phyloP scores from a whole-genome alignment of 2,888 invertebrate species.

The Pristionchus entomophagus region DNA sequence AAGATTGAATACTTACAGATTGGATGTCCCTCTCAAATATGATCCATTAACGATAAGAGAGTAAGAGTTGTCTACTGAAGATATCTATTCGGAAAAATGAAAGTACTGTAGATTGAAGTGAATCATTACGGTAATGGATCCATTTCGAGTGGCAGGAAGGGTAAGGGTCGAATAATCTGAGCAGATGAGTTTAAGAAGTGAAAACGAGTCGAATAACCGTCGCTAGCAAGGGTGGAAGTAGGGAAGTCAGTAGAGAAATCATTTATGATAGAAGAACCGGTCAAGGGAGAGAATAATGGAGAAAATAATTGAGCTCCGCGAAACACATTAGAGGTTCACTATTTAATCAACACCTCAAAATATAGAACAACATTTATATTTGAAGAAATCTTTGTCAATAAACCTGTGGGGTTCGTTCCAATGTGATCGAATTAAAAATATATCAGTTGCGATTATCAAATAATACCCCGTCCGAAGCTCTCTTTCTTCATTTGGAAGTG shows the following conservation, averaged over 20 bases:
- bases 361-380: too few species aligned
- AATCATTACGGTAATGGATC: neutral
- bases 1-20: neutral
- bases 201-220: neutral
- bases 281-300: neutral
- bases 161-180: neutral
- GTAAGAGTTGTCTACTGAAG: neutral
- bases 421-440: too few species aligned
- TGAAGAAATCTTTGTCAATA: too few species aligned
- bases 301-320: neutral
- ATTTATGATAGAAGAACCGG: neutral
- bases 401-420: too few species aligned
- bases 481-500: neutral
- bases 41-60: neutral
- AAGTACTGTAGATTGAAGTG: neutral
- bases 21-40: neutral
- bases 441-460: too few species aligned
- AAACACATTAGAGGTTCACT: neutral
- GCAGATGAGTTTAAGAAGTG: neutral
- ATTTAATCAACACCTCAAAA: neutral
- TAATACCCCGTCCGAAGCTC: neutral
- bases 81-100: neutral
- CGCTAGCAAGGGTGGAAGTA: neutral
- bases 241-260: conserved; percentile 25
- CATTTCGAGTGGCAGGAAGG: neutral